phyloP scores from a whole-genome alignment of 2,888 invertebrate genomes.

The Clitarchus hookeri region DNA sequence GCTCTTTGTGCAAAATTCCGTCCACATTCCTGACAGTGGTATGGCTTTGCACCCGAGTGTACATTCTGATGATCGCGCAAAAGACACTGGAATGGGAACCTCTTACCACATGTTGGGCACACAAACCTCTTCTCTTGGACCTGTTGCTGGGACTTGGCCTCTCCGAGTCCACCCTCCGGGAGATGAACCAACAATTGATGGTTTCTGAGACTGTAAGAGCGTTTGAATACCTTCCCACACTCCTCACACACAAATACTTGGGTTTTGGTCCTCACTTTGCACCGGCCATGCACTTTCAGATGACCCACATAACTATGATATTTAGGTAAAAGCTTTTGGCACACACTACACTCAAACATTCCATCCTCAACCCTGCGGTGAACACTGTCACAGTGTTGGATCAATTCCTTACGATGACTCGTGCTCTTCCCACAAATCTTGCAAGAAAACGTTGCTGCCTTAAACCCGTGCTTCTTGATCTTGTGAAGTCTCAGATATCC shows the following conservation, averaged over 20 bases:
- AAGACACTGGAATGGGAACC: constrained; percentile 39
- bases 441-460: constrained; percentile 26
- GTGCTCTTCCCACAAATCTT: constrained; percentile 26
- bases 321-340: constrained; percentile 27
- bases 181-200: constrained; percentile 25
- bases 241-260: constrained; percentile 36
- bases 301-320: constrained; percentile 33
- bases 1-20: constrained; percentile 39
- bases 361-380: constrained; percentile 29
- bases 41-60: constrained; percentile 41
- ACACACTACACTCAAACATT: constrained; percentile 32
- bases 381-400: constrained; percentile 28
- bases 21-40: constrained; percentile 40
- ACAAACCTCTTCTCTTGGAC: constrained; percentile 28
- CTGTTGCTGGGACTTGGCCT: background rate
- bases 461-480: constrained; percentile 28
- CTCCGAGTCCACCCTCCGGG: background rate
- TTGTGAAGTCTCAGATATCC: constrained; percentile 35
- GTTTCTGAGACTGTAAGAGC: constrained; percentile 27
- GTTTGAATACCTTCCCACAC: constrained; percentile 39
- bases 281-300: constrained; percentile 26
- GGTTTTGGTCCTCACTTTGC: constrained; percentile 17
- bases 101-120: constrained; percentile 41
- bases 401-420: constrained; percentile 25
- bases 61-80: constrained; percentile 37